phyloP scores from a whole-genome alignment of 2,888 invertebrate species.

The Cerastoderma edule region DNA sequence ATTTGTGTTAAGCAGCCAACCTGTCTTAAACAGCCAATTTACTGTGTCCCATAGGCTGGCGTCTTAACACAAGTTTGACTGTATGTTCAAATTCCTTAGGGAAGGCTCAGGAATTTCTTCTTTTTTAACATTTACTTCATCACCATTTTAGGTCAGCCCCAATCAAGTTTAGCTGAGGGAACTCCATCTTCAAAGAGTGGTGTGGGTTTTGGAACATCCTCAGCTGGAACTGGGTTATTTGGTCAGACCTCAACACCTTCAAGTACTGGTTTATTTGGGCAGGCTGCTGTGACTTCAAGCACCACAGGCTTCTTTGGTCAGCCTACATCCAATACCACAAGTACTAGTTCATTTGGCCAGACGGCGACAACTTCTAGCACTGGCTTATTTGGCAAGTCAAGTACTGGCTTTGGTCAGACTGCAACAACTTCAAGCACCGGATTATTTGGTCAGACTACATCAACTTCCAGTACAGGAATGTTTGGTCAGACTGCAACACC shows the following conservation, averaged over 20 bases:
- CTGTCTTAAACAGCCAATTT: no score
- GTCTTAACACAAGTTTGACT: no score
- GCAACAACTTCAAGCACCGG: conserved; percentile 21
- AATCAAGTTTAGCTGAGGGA: not conserved
- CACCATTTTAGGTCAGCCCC: no score
- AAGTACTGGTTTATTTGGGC: conserved; percentile 47
- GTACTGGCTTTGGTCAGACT: conserved; percentile 44
- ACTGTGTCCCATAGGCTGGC: no score
- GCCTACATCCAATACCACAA: not conserved
- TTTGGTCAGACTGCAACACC: conserved; percentile 35
- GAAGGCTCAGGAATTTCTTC: no score
- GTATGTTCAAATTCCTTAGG: no score
- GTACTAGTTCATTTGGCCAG: no score
- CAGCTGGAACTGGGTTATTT: conserved; percentile 6
- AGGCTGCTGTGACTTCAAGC: not conserved
- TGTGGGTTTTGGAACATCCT: not conserved
- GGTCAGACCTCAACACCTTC: conserved; percentile 27
- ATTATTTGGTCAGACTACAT: conserved; percentile 41
- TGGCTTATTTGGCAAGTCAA: conserved; percentile 31
- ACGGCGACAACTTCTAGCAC: conserved; percentile 32
- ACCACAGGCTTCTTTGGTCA: conserved; percentile 24
- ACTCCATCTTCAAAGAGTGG: not conserved
- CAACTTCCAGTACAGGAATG: conserved; percentile 23
- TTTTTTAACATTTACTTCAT: no score
- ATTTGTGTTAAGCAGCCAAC: no score